Base-by-base conservation (phyloP, 1,140 invertebrate genomes). In the Cotesia glomerata region DNA sequence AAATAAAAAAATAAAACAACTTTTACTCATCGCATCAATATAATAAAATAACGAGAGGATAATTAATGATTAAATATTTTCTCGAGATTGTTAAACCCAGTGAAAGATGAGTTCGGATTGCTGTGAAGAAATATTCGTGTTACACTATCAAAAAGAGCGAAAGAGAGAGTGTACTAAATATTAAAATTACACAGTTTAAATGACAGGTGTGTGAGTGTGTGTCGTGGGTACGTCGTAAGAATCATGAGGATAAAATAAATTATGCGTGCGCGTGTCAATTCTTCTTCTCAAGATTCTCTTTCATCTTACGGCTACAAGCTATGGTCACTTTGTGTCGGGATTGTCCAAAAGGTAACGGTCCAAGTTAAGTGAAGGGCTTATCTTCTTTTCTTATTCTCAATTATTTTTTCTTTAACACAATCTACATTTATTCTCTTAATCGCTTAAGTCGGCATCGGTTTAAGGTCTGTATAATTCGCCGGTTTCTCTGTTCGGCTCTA, bases 311-410 rank as follows among this genome's bases (percentile, higher is more conserved):
- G 11, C 5, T 45, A 45, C 39, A 35, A 35, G 36, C 11, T 13
- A 0, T 4, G 36, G 35, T 39, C 2, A 14, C n/a, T 5, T 36
- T n/a, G 7, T 16, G 14, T 7, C 35, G 11, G 35, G 35, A 35
- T 45, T 63, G 8, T 39, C 35, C 34, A 4, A 63, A 11, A 35
- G 61, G n/a, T 63, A 63, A 63, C 35, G 61, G 32, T 63, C 8
- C 34, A 63, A 34, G 61, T 63, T 9, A 54, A 54, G 61, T 63
- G 52, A 54, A 54, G 52, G 52, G 52, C 13, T 54, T 54, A 54
- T 54, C 52, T 16, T 54, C 5, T 13, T 5, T n/a, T n/a, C n/a
- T 14, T 13, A n/a, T n/a, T n/a, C n/a, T 54, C 14, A 11, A n/a
- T 54, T 16, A n/a, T 54, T 14, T 16, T 14, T 16, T n/a, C 5